Evolutionary conservation across 2,888 invertebrate genomes (phyloP).

Genomic region (Julus scandinavius): DNA sequence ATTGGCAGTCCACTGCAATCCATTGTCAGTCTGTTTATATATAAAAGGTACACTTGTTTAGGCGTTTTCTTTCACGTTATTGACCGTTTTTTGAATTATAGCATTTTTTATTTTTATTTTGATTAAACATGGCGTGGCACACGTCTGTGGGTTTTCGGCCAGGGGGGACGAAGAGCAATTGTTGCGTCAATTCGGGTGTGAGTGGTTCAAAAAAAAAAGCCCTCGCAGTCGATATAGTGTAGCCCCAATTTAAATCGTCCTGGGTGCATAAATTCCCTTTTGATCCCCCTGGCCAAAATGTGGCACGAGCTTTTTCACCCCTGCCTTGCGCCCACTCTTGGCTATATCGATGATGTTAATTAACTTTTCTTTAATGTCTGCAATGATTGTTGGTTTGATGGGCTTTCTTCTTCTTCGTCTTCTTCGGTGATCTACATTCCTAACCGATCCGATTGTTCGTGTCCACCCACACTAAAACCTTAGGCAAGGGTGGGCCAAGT

Average conservation of each 20-base stretch:
- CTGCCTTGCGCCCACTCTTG: constrained; percentile 4
- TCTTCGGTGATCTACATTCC: not conserved
- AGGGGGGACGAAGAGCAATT: not conserved
- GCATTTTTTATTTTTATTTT: not conserved
- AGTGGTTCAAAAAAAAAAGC: not conserved
- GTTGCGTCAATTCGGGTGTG: not conserved
- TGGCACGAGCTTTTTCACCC: not conserved
- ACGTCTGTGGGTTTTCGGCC: not conserved
- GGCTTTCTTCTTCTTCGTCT: not conserved
- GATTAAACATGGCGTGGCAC: not conserved
- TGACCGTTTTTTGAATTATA: too few relatives aligned
- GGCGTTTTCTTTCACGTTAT: too few relatives aligned
- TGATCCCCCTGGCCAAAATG: not conserved
- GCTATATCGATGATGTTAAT: constrained; percentile 14
- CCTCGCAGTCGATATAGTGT: not conserved
- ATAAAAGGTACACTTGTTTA: too few relatives aligned
- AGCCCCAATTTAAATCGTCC: not conserved
- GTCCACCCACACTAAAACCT: not conserved
- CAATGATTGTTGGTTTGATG: not conserved
- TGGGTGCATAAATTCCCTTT: not conserved
- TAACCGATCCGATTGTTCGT: not conserved
- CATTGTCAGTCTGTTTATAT: too few relatives aligned
- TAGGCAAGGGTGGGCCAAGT: not conserved
- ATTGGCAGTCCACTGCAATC: too few relatives aligned
- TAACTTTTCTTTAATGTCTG: not conserved